These are phyloP conservation scores for Eptatretus atami DNA, from an alignment of 2,797 vertebrate genomes.

Conservation along the genomic window DNA sequence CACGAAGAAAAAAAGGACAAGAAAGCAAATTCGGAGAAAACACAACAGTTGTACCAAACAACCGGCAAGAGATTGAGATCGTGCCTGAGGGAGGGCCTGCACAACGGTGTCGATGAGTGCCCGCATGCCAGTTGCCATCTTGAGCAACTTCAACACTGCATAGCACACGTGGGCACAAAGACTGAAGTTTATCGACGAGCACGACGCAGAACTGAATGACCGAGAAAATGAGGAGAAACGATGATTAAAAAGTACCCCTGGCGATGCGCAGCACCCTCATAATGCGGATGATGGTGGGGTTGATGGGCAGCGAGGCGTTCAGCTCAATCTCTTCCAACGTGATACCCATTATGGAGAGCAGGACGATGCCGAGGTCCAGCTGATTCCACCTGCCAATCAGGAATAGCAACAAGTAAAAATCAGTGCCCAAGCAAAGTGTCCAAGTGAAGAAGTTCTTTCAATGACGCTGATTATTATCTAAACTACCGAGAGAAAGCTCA, in stretches of 20 bases:
- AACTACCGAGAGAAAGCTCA: no score
- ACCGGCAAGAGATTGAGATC: not conserved
- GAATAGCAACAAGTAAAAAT: not conserved
- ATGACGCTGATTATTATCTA: no score
- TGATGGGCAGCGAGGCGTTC: constrained; percentile 61
- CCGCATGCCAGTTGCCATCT: constrained; percentile 94
- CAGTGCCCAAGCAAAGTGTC: no score
- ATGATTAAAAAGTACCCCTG: constrained; percentile 24
- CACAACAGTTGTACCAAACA: no score
- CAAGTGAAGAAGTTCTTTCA: no score
- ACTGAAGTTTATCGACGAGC: constrained; percentile 6
- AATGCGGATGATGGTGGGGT: constrained; percentile 85
- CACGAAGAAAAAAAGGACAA: no score
- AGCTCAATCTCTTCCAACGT: constrained; percentile 73
- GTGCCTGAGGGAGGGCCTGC: constrained; percentile 83
- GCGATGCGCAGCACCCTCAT: constrained; percentile 86
- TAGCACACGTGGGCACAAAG: constrained; percentile 8
- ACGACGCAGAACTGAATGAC: not conserved
- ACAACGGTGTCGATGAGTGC: constrained; percentile 85
- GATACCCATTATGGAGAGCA: constrained; percentile 80
- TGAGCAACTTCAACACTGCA: constrained; percentile 68
- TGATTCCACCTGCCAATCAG: constrained; percentile 52
- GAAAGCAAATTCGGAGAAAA: no score
- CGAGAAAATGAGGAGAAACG: not conserved
- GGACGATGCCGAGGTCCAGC: constrained; percentile 65